Conservation (phyloP, 2,888 invertebrate genomes). For the Scelioninae gen. 2 region DNA sequence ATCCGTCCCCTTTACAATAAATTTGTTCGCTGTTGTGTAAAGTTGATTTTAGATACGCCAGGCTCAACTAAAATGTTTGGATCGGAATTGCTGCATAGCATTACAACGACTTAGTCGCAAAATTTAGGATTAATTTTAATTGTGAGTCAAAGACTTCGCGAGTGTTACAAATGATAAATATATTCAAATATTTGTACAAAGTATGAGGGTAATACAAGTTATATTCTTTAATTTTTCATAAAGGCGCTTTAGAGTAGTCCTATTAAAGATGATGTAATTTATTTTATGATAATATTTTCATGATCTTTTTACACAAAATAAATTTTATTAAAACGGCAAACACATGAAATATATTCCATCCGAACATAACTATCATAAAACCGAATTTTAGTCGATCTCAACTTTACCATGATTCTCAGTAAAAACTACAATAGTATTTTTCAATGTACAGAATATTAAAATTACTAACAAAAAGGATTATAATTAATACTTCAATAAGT, state of each 20-base stretch:
- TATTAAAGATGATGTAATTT: no score
- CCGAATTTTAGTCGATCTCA: no score
- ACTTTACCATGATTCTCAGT: no score
- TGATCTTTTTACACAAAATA: no score
- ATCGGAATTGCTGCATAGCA: constrained; percentile 12
- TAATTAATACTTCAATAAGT: no score
- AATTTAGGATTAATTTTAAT: constrained; percentile 8
- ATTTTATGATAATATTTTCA: background rate
- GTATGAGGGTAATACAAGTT: constrained; percentile 30
- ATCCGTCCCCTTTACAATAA: background rate
- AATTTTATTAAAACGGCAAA: no score
- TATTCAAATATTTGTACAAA: constrained; percentile 40
- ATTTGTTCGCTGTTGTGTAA: constrained; percentile 8
- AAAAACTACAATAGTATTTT: no score
- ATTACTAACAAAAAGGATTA: no score
- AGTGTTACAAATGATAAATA: constrained; percentile 22
- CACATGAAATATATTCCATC: no score
- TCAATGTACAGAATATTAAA: no score
- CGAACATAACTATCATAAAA: no score
- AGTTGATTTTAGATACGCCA: background rate
- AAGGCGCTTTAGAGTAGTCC: constrained; percentile 15
- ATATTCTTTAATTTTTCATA: constrained; percentile 7
- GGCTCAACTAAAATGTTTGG: background rate
- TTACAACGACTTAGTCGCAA: background rate
- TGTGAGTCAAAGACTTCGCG: constrained; percentile 26